These are phyloP conservation scores for Phaetusa simplex DNA, from an alignment of 2,113 vertebrate species.

Conservation along the genomic window DNA sequence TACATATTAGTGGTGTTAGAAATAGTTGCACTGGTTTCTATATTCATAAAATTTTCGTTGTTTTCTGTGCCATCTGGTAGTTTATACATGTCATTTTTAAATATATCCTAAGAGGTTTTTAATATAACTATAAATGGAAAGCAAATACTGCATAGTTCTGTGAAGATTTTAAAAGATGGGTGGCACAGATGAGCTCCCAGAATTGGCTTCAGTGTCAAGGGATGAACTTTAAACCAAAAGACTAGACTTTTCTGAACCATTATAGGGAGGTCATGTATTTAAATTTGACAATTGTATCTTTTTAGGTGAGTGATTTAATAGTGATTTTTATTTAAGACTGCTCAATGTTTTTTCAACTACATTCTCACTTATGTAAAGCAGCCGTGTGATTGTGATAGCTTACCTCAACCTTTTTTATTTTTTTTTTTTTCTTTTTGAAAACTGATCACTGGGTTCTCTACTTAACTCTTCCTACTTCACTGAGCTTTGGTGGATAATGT, in stretches of 20 bases:
- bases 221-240: background rate
- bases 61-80: slow-evolving; percentile 69
- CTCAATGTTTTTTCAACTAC: background rate
- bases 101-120: slow-evolving; percentile 66
- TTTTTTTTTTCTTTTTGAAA: background rate
- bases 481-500: background rate
- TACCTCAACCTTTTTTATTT: background rate
- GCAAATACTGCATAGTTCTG: background rate
- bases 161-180: background rate
- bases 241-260: background rate
- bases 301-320: background rate
- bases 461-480: background rate
- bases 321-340: background rate
- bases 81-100: slow-evolving; percentile 70
- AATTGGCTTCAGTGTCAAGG: background rate
- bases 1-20: slow-evolving; percentile 69
- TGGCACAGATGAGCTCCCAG: background rate
- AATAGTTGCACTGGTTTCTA: slow-evolving; percentile 67
- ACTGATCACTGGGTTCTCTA: background rate
- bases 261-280: background rate
- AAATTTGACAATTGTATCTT: background rate
- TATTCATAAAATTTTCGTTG: slow-evolving; percentile 70
- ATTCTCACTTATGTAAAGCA: background rate
- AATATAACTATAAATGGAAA: slow-evolving; percentile 48
- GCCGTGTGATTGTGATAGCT: background rate